A percentile compares a stretch with the other conserved stretches of the same genome.
Evolutionary conservation across 2,888 invertebrate species (phyloP).

Genomic region (Synanthedon andrenaeformis): DNA sequence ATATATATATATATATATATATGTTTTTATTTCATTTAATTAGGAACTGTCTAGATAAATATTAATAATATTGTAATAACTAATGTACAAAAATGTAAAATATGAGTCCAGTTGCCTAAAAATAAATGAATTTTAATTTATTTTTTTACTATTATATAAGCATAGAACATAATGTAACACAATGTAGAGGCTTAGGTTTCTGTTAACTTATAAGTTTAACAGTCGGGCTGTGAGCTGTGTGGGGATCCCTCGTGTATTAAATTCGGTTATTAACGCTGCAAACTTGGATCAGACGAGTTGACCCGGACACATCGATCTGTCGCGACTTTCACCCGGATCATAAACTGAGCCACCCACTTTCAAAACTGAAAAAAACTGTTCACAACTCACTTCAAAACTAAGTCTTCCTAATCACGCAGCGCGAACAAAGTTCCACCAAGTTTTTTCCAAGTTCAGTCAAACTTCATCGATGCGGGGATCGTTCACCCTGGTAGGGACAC

Average conservation of each 20-base stretch:
- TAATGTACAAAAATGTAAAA: too few relatives aligned
- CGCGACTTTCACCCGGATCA: conserved; percentile 68
- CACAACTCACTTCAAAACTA: conserved; percentile 67
- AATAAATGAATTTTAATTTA: too few relatives aligned
- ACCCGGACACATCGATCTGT: conserved; percentile 62
- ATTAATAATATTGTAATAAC: too few relatives aligned
- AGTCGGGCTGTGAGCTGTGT: not conserved
- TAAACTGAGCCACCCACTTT: conserved; percentile 70
- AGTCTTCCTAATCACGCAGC: conserved; percentile 70
- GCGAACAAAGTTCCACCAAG: conserved; percentile 59
- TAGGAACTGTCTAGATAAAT: too few relatives aligned
- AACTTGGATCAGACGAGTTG: conserved; percentile 62
- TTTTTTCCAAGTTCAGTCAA: conserved; percentile 68
- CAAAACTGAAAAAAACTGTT: conserved; percentile 66
- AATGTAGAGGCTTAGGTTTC: not conserved
- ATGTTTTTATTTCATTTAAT: too few relatives aligned
- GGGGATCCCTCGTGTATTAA: conserved; percentile 48
- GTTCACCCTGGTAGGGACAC: conserved; percentile 67
- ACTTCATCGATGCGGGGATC: conserved; percentile 68
- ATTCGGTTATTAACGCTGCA: conserved; percentile 62
- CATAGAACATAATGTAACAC: too few relatives aligned
- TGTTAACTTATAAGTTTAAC: conserved; percentile 23
- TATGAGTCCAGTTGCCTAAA: too few relatives aligned
- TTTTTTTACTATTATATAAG: too few relatives aligned
- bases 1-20: too few relatives aligned